Evolutionary conservation across 2,797 vertebrate genomes (phyloP), one percentile per base, ranked within the genome.

Genomic region (Microctenopoma stevenorrisi): DNA sequence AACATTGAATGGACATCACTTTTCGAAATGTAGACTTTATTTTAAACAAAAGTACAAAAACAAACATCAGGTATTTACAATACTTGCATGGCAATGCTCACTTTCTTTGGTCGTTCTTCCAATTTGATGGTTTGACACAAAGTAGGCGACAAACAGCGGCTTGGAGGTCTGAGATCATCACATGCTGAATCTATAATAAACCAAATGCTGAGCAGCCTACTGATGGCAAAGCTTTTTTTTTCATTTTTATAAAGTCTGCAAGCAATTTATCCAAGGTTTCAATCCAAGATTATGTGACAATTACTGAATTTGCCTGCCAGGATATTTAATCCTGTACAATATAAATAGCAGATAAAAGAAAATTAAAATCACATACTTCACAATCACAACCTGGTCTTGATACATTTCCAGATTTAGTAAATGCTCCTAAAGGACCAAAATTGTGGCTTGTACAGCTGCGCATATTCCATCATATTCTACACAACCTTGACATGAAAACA

Each of bases 21-120:
- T 87, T 92, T 91, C 84, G 81, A 92, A 93, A 93, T 93, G 91
- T 92, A 93, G 92, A 93, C 65, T 94, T 95, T 94, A 95, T 95
- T 95, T 93, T 91, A 93, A 93, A 93, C 90, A 94, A 93, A 92
- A 92, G 91, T 93, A 94, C 90, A 94, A 94, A 93, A 94, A 92
- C 90, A 92, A 93, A 89, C 84, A 86, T 91, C 86, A 81, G 82
- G 81, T 94, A 94, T 94, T 93, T 94, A 95, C 94, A 95, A 90
- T 90, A 93, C 92, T 92, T 92, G 89, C 91, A 92, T 88, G 91
- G 85, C 87, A 91, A 91, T 89, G 88, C 85, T 92, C 81, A 92
- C 84, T 89, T 89, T 95, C 93, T 95, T 95, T 94, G 93, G 93
- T 94, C 85, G 88, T 81, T 89, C 83, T 91, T 90, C 91, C 88